Percentiles rank a stretch among this genome's conserved stretches.
Conservation (phyloP, 2,113 vertebrate genomes). For the Caranx ignobilis region DNA sequence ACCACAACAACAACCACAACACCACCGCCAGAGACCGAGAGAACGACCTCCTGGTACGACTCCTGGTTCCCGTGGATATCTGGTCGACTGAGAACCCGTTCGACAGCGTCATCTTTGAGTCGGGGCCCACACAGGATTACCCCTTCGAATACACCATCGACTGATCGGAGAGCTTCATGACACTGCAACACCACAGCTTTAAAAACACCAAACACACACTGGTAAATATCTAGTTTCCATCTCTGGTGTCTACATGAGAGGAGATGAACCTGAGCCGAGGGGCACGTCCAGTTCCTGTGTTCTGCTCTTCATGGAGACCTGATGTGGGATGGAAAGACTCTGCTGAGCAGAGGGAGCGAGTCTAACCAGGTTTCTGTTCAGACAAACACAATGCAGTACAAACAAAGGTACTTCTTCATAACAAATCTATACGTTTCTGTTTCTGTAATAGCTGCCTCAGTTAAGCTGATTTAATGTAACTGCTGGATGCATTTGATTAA, state of each 20-base stretch:
- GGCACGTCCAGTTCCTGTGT: not conserved
- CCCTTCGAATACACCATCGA: constrained; percentile 80
- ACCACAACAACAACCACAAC: constrained; percentile 53
- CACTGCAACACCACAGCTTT: constrained; percentile 30
- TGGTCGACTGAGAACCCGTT: constrained; percentile 68
- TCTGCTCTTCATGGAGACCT: constrained; percentile 1
- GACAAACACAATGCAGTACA: not conserved
- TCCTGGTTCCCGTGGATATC: constrained; percentile 77
- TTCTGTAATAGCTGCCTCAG: constrained; percentile 32
- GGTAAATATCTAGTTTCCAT: not conserved
- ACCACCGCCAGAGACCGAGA: constrained; percentile 46
- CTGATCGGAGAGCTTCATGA: constrained; percentile 53
- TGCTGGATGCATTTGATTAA: constrained; percentile 58
- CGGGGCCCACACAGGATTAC: constrained; percentile 80
- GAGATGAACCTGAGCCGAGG: not conserved
- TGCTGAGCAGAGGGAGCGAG: constrained; percentile 67
- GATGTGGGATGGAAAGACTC: constrained; percentile 49
- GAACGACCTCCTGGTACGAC: constrained; percentile 80
- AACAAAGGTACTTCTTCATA: not conserved
- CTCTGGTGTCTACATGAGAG: no score
- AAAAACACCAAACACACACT: not conserved
- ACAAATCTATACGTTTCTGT: not conserved
- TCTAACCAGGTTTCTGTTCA: constrained; percentile 19
- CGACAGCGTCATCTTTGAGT: constrained; percentile 66
- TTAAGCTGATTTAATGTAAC: constrained; percentile 46